Base-by-base conservation (phyloP, 2,113 vertebrate species). In the Dicerorhinus sumatrensis region DNA sequence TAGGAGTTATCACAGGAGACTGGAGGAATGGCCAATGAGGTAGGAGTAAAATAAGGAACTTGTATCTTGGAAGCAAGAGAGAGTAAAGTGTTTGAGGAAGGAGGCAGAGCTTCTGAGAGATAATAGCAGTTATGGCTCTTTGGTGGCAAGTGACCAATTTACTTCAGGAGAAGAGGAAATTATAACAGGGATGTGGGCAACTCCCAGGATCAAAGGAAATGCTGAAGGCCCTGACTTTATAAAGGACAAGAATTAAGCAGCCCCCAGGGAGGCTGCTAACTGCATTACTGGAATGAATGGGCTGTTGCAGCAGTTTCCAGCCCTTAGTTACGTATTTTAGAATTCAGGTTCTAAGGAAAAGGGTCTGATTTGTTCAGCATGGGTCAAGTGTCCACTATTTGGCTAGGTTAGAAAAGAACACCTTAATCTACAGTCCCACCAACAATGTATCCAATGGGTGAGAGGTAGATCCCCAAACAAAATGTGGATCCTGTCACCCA, bases 271-370 rank as follows among this genome's bases (percentile, higher is more conserved):
- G 36, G 39, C 58, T 91, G 16, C 56, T 81, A 6, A 79, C 48
- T 58, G 46, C n/a, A 16, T 54, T 79, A 65, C 80, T 51, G 36
- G 42, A 80, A 56, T 65, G 54, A 70, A 63, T 62, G 27, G 18
- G 21, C 27, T 69, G 46, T 36, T 86, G n/a, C 29, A n/a, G n/a
- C 16, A 73, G 81, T 79, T 79, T 96, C 84, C 39, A 56, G 36
- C 62, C 72, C 21, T 89, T 62, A 76, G 58, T 82, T 92, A 65
- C 27, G 91, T 91, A 36, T 85, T 63, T 83, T n/a, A 90, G 54
- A 36, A 79, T 85, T 94, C 86, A 79, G 7, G 0, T 36, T 89
- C 91, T 80, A 10, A 90, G 63, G 56, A 33, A 79, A 73, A 73
- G 91, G 48, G 20, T 63, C 51, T 77, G 72, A 46, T 94, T 81